Conservation (phyloP, 1,140 invertebrate genomes). For the Sweltsa coloradensis region DNA sequence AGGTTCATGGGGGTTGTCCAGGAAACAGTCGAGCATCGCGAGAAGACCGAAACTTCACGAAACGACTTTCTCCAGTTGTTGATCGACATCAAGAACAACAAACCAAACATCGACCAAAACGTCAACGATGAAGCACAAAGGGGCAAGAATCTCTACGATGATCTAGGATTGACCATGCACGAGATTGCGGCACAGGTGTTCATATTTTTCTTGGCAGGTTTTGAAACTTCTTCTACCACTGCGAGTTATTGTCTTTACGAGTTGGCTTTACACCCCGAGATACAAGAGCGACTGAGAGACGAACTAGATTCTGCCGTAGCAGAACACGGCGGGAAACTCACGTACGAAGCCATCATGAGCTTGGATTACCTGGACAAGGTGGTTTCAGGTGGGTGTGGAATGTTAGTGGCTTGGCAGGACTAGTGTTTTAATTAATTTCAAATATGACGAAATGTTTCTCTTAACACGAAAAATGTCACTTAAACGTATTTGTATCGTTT, state of each 20-base stretch:
- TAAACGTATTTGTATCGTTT: too few species aligned
- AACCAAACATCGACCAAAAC: background rate
- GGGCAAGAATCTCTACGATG: background rate
- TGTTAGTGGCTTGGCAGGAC: too few species aligned
- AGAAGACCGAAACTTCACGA: slow-evolving; percentile 21
- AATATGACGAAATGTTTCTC: too few species aligned
- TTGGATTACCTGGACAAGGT: slow-evolving; percentile 10
- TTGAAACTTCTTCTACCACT: slow-evolving; percentile 27
- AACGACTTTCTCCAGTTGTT: slow-evolving; percentile 35
- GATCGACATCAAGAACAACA: slow-evolving; percentile 26
- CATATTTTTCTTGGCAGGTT: slow-evolving; percentile 33
- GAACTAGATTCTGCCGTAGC: slow-evolving; percentile 20
- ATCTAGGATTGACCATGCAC: slow-evolving; percentile 8
- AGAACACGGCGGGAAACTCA: slow-evolving; percentile 5
- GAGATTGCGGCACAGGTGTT: slow-evolving; percentile 27
- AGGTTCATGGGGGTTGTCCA: slow-evolving; percentile 29
- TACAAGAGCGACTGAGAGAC: slow-evolving; percentile 24
- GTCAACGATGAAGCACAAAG: background rate
- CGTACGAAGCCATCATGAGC: slow-evolving; percentile 9
- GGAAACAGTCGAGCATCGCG: slow-evolving; percentile 24
- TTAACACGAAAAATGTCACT: too few species aligned
- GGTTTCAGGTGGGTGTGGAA: background rate
- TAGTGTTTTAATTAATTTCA: too few species aligned
- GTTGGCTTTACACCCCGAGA: slow-evolving; percentile 27
- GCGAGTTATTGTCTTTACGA: slow-evolving; percentile 24